Evolutionary conservation across 2,113 vertebrate species (phyloP), one percentile per base, ranked within the genome.

Genomic region (Chaetops frenatus): DNA sequence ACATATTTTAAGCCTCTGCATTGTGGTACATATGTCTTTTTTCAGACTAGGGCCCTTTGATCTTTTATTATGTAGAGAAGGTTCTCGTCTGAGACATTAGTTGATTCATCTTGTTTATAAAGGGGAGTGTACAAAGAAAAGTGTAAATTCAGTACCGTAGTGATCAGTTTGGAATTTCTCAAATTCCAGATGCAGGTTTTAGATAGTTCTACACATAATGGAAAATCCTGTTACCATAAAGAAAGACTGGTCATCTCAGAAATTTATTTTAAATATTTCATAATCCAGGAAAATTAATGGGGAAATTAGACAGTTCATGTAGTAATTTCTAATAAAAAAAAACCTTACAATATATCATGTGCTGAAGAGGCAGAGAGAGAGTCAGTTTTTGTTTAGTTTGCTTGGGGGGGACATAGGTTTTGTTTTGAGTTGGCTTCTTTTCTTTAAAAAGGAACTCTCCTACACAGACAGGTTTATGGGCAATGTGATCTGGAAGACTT

Each of bases 401-500:
- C 47, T 36, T 29, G 7, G 21, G 2, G n/a, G 13, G 40, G 9
- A 14, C 6, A 1, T 28, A 3, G 4, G 1, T 5, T 44, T 23
- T 11, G 3, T 10, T 62, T 71, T 40, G 28, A 42, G 15, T 23
- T 83, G 24, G 8, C 1, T 25, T 16, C 4, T n/a, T 7, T 20
- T 13, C 23, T 42, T 38, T 38, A 38, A 24, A 38, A 45, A 77
- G 11, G 2, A 45, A n/a, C 17, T 74, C 10, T 62, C 38, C 38
- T 31, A 60, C 18, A 33, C 3, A 67, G 8, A 6, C 12, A 58
- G 9, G 2, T 21, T 35, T 29, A 57, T 7, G 3, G 35, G 5
- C 2, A 0, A 24, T 31, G 5, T 19, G 3, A 73, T 78, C 36
- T n/a, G 12, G 9, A 65, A 88, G 16, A 11, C 13, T 61, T 84